phyloP scores from a whole-genome alignment of 2,888 invertebrate genomes.

The Polydrusus cervinus region DNA sequence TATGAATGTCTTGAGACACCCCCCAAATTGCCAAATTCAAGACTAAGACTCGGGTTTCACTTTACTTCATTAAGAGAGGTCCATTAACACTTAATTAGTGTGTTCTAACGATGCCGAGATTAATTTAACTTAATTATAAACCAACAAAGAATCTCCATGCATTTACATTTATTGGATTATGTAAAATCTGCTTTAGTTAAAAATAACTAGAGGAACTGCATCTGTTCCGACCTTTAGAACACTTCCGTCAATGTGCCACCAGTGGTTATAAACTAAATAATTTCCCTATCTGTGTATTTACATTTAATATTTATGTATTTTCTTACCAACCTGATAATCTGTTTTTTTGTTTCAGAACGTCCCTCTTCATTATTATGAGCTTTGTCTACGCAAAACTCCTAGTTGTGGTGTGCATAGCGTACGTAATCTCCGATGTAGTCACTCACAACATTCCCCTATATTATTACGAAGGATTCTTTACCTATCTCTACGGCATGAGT shows the following conservation, averaged over 20 bases:
- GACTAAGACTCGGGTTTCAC: neutral
- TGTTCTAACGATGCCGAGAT: neutral
- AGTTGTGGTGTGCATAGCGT: constrained; percentile 94
- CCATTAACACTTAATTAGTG: neutral
- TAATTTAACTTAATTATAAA: neutral
- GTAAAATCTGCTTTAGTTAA: too few species aligned
- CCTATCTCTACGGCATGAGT: constrained; percentile 94
- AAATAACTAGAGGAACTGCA: too few species aligned
- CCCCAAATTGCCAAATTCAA: neutral
- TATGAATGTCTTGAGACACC: neutral
- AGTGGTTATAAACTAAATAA: too few species aligned
- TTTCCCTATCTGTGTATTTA: too few species aligned
- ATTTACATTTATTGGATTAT: too few species aligned
- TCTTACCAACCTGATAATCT: neutral
- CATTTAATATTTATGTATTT: too few species aligned
- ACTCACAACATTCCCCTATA: constrained; percentile 94
- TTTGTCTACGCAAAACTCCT: constrained; percentile 96
- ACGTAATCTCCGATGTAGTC: constrained; percentile 95
- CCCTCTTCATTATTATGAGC: constrained; percentile 95
- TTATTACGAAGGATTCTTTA: constrained; percentile 97
- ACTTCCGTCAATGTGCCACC: too few species aligned
- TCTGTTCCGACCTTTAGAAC: too few species aligned
- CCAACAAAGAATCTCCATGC: too few species aligned
- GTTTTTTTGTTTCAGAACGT: constrained; percentile 81
- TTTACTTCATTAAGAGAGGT: neutral